Conservation (phyloP, 2,797 vertebrate genomes). For the Antennarius maculatus region DNA sequence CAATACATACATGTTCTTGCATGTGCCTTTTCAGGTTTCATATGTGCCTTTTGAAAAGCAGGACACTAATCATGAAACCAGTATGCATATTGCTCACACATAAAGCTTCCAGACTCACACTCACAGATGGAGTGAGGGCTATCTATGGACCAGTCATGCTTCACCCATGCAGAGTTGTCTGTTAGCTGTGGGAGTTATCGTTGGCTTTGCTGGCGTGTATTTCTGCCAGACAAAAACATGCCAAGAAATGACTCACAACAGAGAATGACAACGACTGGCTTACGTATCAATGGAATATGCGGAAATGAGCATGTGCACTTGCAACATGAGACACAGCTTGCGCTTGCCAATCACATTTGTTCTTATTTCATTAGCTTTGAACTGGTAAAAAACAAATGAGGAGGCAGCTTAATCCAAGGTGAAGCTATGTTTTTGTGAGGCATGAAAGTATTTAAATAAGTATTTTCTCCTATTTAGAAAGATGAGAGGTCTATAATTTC, state of each 20-base stretch:
- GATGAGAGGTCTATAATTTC: too few species aligned
- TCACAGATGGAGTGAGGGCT: conserved; percentile 30
- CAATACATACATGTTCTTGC: conserved; percentile 22
- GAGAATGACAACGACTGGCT: conserved; percentile 44
- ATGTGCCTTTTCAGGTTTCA: conserved; percentile 1
- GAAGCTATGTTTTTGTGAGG: conserved; percentile 46
- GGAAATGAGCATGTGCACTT: conserved; percentile 42
- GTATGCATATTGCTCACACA: conserved; percentile 2
- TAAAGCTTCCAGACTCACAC: conserved; percentile 1
- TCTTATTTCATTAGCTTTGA: conserved; percentile 59
- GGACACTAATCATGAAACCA: conserved; percentile 1
- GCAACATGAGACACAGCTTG: conserved; percentile 35
- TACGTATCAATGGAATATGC: conserved; percentile 52
- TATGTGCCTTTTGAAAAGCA: background rate
- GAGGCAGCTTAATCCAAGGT: conserved; percentile 35
- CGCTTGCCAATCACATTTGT: conserved; percentile 50
- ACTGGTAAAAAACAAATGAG: conserved; percentile 51
- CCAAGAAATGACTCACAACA: conserved; percentile 71
- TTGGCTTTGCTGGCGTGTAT: conserved; percentile 69
- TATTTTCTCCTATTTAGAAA: too few species aligned
- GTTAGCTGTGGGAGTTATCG: conserved; percentile 71
- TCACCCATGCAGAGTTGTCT: conserved; percentile 71
- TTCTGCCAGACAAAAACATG: conserved; percentile 60
- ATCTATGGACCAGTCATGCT: conserved; percentile 63
- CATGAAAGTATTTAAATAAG: too few species aligned